phyloP scores from a whole-genome alignment of 2,797 vertebrate genomes.

The Hyperoplus lanceolatus region DNA sequence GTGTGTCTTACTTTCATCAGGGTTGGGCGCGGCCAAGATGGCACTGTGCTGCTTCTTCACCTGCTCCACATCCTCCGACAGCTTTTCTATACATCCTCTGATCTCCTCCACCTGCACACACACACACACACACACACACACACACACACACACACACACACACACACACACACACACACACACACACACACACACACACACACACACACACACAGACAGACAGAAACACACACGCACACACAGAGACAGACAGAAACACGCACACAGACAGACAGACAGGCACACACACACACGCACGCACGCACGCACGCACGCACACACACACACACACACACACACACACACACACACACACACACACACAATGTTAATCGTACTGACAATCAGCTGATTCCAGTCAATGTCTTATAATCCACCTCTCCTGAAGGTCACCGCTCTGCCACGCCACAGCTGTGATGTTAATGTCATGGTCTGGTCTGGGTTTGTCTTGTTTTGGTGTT shows the following conservation, averaged over 20 bases:
- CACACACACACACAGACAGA: conserved; percentile 11
- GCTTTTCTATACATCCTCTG: conserved; percentile 94
- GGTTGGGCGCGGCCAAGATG: conserved; percentile 94
- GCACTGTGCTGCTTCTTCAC: conserved; percentile 98
- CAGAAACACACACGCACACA: neutral
- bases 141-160: too few species aligned
- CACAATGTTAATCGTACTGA: neutral
- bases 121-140: conserved; percentile 15
- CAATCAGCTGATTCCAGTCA: neutral
- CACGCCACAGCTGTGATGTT: neutral
- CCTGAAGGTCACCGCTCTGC: conserved; percentile 19
- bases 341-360: conserved; percentile 13
- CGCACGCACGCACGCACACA: conserved; percentile 45
- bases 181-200: conserved; percentile 76
- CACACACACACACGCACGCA: neutral
- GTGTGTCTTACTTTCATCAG: conserved; percentile 91
- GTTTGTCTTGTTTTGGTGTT: too few species aligned
- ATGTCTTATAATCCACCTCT: conserved; percentile 11
- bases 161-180: conserved; percentile 66
- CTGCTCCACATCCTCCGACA: conserved; percentile 95
- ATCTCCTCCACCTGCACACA: conserved; percentile 92
- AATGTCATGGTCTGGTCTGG: too few species aligned
- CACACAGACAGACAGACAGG: conserved; percentile 80
- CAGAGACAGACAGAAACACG: too few species aligned
- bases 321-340: conserved; percentile 76